Conservation (phyloP, 2,797 vertebrate species). For the Sarcophilus harrisii region DNA sequence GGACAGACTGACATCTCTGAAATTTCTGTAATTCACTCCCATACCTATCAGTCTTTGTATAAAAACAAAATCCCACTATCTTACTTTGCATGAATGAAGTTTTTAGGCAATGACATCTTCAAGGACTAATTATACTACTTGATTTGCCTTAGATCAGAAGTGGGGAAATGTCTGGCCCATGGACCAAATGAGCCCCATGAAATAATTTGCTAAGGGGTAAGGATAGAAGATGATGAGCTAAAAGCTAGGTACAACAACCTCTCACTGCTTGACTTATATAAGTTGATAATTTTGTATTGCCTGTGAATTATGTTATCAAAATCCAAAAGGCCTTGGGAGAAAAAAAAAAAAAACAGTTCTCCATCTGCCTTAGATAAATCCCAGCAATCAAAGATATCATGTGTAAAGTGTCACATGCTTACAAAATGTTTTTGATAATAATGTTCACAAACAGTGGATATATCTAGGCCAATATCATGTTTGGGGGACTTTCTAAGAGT, state of each 20-base stretch:
- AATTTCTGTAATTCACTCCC: constrained; percentile 37
- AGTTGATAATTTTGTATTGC: too few species aligned
- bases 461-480: neutral
- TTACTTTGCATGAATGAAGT: neutral
- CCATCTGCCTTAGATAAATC: neutral
- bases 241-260: too few species aligned
- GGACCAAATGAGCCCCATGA: too few species aligned
- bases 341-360: too few species aligned
- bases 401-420: neutral
- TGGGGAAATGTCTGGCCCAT: too few species aligned
- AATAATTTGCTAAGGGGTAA: too few species aligned
- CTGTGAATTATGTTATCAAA: too few species aligned
- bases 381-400: neutral
- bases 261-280: too few species aligned
- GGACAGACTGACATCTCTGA: neutral
- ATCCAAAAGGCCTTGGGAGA: too few species aligned
- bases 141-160: neutral
- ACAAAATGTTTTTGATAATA: neutral
- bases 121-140: neutral
- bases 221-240: too few species aligned
- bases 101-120: neutral
- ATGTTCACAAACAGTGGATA: neutral
- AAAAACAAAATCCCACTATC: neutral
- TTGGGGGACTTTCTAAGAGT: neutral
- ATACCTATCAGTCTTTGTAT: constrained; percentile 5